Base-by-base conservation (phyloP, 2,113 vertebrate species). In the Barnardius zonarius region DNA sequence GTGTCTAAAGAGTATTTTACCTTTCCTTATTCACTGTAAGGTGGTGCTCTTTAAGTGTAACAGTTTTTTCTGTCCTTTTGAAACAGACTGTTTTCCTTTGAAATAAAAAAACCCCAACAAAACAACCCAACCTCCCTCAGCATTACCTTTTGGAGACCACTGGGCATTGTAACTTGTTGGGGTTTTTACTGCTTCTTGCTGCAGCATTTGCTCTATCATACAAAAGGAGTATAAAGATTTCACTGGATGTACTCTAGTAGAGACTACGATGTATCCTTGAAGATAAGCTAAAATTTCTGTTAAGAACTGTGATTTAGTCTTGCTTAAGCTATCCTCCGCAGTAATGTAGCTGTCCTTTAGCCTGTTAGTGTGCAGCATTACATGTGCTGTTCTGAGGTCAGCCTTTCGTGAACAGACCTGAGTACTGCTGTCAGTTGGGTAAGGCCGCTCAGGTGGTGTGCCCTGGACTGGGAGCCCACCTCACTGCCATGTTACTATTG, bases 311-410 rank as follows among this genome's bases (percentile, higher is more conserved):
- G 10, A 5, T 61, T 64, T 64, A n/a, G 28, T 86, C 59, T 70
- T 61, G 13, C 17, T 46, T n/a, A 10, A 49, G 44, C 59, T 77
- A 2, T 72, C 6, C 35, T 66, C 27, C 4, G 0, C 15, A 11
- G 43, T 10, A 17, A 9, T 16, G 24, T n/a, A 46, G 20, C 59
- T 57, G 39, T 20, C 39, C 10, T 55, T 28, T 55, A 25, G 64
- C 54, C 44, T 39, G 73, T 22, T 51, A 24, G 13, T 7, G 31
- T 13, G 35, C 24, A 3, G 37, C 6, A 16, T 72, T 43, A 2
- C 1, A 3, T 4, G 11, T 7, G 0, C 23, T 51, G 12, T n/a
- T 62, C 4, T 2, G 27, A 51, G 39, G 44, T 33, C n/a, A 28
- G 20, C 67, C 37, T 43, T 23, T 57, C 13, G 59, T 19, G 44